phyloP scores from a whole-genome alignment of 53 echinoderm and acorn worm species.

The Henricia sp. region DNA sequence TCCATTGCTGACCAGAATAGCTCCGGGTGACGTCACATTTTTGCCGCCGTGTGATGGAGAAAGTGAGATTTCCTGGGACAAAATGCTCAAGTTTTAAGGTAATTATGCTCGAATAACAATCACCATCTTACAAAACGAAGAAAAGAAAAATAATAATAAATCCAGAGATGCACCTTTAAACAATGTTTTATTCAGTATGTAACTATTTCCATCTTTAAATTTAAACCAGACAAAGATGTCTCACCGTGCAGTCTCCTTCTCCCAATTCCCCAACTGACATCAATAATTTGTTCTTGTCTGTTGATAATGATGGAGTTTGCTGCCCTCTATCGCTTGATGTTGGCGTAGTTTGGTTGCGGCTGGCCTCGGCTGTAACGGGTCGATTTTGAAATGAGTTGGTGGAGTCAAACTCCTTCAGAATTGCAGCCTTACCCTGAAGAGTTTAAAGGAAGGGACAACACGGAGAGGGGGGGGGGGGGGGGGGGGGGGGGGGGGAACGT shows the following conservation, averaged over 20 bases:
- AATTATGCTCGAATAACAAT: too few species aligned
- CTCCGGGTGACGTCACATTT: slow-evolving; percentile 40
- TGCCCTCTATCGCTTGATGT: slow-evolving; percentile 20
- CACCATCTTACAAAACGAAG: too few species aligned
- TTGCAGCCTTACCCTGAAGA: slow-evolving; percentile 69
- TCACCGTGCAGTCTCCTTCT: slow-evolving; percentile 64
- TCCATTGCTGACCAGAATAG: slow-evolving; percentile 78
- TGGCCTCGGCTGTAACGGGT: slow-evolving; percentile 1
- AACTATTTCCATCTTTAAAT: too few species aligned
- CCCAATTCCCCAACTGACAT: slow-evolving; percentile 50
- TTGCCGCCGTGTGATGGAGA: slow-evolving; percentile 20
- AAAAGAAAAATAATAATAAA: too few species aligned
- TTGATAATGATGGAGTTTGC: slow-evolving; percentile 44
- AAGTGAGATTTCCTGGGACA: too few species aligned
- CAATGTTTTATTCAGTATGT: too few species aligned
- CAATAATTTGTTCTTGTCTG: slow-evolving; percentile 54
- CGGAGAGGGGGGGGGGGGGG: too few species aligned
- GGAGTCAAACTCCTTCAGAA: slow-evolving; percentile 69
- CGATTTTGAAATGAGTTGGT: background rate
- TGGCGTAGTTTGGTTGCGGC: background rate
- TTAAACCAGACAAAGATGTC: background rate
- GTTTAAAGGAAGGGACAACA: too few species aligned
- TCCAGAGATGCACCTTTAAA: too few species aligned
- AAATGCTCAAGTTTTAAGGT: too few species aligned
- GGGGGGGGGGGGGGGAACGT: too few species aligned